Base-by-base conservation (phyloP, 2,113 vertebrate genomes). In the Morone chrysops region DNA sequence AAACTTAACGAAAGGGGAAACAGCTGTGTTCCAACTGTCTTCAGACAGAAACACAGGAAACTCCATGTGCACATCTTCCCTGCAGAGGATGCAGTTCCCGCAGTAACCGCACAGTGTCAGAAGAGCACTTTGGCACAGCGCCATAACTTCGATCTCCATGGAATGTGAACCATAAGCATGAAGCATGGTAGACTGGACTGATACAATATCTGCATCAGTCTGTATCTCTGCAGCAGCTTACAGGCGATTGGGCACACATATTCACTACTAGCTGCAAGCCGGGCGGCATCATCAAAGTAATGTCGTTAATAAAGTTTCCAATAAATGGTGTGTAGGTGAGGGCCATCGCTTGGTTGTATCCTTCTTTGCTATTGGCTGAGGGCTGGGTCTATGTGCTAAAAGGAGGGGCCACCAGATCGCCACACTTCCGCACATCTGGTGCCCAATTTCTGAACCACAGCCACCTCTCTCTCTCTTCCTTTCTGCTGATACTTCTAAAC, bases 351-450 rank as follows among this genome's bases (percentile, higher is more conserved):
- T 10, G 17, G 77, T 41, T 36, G 47, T 22, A 18, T 67, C n/a
- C 20, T 59, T 60, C 38, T 59, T 43, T n/a, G 31, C 51, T 71
- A 72, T 75, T 75, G 83, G 81, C 47, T 45, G 75, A 61, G 31
- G 53, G 40, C 8, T 11, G 51, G 45, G 41, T 38, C 41, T 89
- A 63, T 62, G 40, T 81, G 61, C 25, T 70, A 38, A 77, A 72
- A 82, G 92, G 90, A 75, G 92, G 92, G 82, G 90, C 71, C 81
- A 83, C 1, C 38, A 9, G 18, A 71, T 80, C 22, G 61, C 60
- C 69, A 86, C 83, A 87, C 89, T 93, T 94, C 93, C 89, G 87
- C 87, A 92, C 93, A 92, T 94, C 92, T 94, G 91, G 87, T 91
- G 85, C 77, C 83, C 82, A 82, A 63, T 83, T 53, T 85, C 0